Evolutionary conservation across 2,797 vertebrate species (phyloP).

Genomic region (Chloroceryle inda): DNA sequence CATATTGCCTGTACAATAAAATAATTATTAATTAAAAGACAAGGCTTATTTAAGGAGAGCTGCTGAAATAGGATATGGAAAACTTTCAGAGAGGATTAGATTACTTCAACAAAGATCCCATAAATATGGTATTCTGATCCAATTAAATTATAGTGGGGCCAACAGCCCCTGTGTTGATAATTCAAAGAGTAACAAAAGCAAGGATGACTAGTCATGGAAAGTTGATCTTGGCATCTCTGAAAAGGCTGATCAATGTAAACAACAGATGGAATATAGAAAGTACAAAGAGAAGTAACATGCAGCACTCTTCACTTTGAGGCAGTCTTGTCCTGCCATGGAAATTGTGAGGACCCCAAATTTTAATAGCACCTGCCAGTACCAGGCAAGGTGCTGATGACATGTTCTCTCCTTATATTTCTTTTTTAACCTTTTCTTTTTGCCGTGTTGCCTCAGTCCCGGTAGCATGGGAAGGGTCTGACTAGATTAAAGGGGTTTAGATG

Average conservation of each 20-base stretch:
- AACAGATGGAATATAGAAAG: neutral
- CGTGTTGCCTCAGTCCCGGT: neutral
- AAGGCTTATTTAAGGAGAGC: neutral
- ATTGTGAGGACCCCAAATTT: neutral
- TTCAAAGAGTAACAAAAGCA: neutral
- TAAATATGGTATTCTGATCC: neutral
- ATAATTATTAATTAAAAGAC: neutral
- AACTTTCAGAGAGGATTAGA: neutral
- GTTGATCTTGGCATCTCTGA: neutral
- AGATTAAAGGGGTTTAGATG: neutral
- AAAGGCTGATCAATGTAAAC: neutral
- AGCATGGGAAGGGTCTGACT: neutral
- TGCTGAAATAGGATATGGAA: neutral
- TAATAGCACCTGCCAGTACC: neutral
- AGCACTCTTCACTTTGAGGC: neutral
- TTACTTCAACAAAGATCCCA: neutral
- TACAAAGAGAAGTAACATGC: neutral
- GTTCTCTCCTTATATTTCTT: neutral
- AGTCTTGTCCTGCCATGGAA: too few relatives aligned
- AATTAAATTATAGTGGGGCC: neutral
- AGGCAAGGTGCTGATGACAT: neutral
- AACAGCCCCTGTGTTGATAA: neutral
- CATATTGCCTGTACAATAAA: neutral
- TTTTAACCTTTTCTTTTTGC: neutral
- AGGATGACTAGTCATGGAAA: neutral